These are phyloP conservation scores for Lagorchestes hirsutus DNA, from an alignment of 2,797 vertebrate species.

Conservation along the genomic window DNA sequence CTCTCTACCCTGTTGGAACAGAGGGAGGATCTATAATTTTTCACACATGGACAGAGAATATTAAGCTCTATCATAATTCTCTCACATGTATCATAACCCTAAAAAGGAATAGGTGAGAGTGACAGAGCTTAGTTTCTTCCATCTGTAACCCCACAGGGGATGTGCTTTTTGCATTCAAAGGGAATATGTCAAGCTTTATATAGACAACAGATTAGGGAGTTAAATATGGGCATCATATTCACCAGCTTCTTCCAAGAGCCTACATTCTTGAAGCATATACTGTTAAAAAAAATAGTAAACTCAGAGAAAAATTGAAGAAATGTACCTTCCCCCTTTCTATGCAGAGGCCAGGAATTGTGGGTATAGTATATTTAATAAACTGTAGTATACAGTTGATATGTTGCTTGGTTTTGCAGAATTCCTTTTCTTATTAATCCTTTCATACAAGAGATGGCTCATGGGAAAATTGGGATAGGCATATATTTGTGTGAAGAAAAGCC, in stretches of 20 bases:
- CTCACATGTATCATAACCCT: background rate
- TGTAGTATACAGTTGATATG: background rate
- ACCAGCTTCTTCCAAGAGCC: background rate
- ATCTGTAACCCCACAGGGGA: background rate
- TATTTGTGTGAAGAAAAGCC: background rate
- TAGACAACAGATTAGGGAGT: background rate
- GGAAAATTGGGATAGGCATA: background rate
- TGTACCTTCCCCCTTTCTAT: background rate
- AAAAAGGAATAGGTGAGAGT: background rate
- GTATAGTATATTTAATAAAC: background rate
- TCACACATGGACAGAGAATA: constrained; percentile 60
- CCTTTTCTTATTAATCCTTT: background rate
- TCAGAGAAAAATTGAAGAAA: background rate
- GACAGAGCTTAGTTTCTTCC: background rate
- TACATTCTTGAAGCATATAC: background rate
- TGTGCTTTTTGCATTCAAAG: background rate
- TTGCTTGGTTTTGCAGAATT: background rate
- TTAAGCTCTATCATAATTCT: background rate
- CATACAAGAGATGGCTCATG: background rate
- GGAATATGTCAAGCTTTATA: background rate
- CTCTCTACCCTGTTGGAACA: constrained; percentile 45
- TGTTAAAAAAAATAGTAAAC: background rate
- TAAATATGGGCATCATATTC: background rate
- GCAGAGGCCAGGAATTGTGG: background rate
- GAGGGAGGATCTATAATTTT: constrained; percentile 52